phyloP scores from a whole-genome alignment of 2,888 invertebrate genomes.

The Pimpla rufipes region DNA sequence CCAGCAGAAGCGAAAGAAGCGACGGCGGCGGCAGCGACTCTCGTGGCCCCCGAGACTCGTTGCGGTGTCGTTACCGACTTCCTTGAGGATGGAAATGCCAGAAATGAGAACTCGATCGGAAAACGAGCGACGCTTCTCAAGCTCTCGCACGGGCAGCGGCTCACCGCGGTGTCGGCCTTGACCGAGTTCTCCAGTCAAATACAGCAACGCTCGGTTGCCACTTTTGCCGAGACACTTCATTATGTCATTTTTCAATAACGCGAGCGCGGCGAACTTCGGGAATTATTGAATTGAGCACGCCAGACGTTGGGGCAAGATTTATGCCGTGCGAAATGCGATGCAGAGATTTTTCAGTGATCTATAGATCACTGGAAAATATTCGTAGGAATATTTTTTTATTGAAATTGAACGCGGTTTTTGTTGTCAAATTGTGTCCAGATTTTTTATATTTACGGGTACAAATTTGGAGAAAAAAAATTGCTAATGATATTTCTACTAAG shows the following conservation, averaged over 20 bases:
- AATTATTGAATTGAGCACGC: background rate
- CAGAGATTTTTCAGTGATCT: too few relatives aligned
- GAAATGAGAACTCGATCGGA: constrained; percentile 73
- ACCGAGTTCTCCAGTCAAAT: constrained; percentile 73
- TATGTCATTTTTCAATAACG: background rate
- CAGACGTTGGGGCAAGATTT: too few relatives aligned
- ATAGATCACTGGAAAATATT: too few relatives aligned
- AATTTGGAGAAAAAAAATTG: too few relatives aligned
- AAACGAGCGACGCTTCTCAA: constrained; percentile 11
- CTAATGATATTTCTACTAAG: too few relatives aligned
- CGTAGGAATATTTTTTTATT: too few relatives aligned
- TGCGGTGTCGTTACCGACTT: too few relatives aligned
- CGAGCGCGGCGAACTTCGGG: background rate
- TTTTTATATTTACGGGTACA: too few relatives aligned
- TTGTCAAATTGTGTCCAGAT: too few relatives aligned
- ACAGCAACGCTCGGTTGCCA: constrained; percentile 2
- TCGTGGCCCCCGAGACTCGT: constrained; percentile 29
- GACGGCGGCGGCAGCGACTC: background rate
- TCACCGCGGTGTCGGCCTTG: constrained; percentile 73
- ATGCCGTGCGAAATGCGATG: too few relatives aligned
- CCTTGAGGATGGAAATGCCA: constrained; percentile 21
- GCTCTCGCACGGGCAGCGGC: background rate
- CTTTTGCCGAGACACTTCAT: background rate
- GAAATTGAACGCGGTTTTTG: background rate
- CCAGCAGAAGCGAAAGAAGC: constrained; percentile 10